Evolutionary conservation across 2,797 vertebrate genomes (phyloP).

Genomic region (Aviceda cuculoides): DNA sequence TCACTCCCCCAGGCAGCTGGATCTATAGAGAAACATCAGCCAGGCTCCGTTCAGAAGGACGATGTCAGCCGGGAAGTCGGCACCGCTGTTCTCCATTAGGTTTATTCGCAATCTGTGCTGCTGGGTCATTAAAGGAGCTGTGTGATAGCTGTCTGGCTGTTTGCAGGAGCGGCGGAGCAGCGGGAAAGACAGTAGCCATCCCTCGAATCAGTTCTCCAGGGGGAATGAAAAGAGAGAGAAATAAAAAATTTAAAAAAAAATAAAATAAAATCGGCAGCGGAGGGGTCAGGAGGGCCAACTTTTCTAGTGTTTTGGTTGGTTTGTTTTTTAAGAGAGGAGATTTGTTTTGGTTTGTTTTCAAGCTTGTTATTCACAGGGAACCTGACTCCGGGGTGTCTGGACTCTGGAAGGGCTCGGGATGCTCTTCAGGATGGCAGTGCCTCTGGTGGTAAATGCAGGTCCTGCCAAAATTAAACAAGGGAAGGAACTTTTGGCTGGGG

Average conservation of each 20-base stretch:
- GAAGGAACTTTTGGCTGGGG: neutral
- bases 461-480: neutral
- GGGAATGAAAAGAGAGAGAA: neutral
- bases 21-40: neutral
- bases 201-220: neutral
- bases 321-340: neutral
- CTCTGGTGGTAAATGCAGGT: neutral
- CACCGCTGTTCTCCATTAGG: neutral
- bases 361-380: neutral
- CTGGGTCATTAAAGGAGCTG: slow-evolving; percentile 46
- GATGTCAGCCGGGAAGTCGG: neutral
- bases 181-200: neutral
- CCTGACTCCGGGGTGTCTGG: neutral
- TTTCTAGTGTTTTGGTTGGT: neutral
- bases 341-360: neutral
- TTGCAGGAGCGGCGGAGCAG: slow-evolving; percentile 11
- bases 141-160: neutral
- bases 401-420: neutral
- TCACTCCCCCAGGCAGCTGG: neutral
- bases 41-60: accelerated
- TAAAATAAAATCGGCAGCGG: neutral
- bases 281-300: neutral
- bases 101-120: neutral
- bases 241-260: neutral
- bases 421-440: neutral